Percentiles rank a stretch among this genome's conserved stretches.
Evolutionary conservation across 2,888 invertebrate genomes (phyloP).

Genomic region (Euphydryas editha): DNA sequence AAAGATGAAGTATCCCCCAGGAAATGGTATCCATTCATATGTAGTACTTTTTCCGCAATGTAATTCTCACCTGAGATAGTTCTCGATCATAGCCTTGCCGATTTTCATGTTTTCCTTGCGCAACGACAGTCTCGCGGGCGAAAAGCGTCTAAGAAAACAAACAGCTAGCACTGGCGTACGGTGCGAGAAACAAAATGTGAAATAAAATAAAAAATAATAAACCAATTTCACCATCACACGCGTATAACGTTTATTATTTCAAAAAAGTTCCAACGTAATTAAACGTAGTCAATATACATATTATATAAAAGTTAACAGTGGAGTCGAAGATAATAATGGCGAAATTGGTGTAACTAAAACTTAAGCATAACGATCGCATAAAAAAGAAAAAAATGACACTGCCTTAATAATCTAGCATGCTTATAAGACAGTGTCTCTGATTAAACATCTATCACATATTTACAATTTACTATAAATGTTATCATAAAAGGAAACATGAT

Average conservation of each 20-base stretch:
- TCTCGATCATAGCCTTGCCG: constrained; percentile 90
- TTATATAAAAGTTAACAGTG: not conserved
- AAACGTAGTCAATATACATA: too few relatives aligned
- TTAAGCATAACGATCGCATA: constrained; percentile 10
- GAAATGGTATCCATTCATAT: not conserved
- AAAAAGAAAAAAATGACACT: constrained; percentile 15
- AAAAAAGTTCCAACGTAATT: too few relatives aligned
- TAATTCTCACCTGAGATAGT: constrained; percentile 88
- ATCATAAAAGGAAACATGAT: not conserved
- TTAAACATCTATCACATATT: constrained; percentile 21
- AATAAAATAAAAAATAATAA: constrained; percentile 17
- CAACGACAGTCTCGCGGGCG: constrained; percentile 91
- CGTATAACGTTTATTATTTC: not conserved
- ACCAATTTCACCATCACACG: constrained; percentile 17
- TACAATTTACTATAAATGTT: constrained; percentile 29
- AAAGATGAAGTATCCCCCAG: not conserved
- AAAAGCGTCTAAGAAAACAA: constrained; percentile 90
- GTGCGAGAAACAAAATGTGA: constrained; percentile 42
- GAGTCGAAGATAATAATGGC: not conserved
- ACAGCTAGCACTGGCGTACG: constrained; percentile 66
- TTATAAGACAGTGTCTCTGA: constrained; percentile 10
- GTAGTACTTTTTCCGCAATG: not conserved
- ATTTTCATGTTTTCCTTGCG: constrained; percentile 92
- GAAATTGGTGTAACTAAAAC: constrained; percentile 25
- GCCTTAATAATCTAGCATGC: constrained; percentile 21